Conservation (phyloP, 1,140 invertebrate species). For the Bilobella aurantiaca region DNA sequence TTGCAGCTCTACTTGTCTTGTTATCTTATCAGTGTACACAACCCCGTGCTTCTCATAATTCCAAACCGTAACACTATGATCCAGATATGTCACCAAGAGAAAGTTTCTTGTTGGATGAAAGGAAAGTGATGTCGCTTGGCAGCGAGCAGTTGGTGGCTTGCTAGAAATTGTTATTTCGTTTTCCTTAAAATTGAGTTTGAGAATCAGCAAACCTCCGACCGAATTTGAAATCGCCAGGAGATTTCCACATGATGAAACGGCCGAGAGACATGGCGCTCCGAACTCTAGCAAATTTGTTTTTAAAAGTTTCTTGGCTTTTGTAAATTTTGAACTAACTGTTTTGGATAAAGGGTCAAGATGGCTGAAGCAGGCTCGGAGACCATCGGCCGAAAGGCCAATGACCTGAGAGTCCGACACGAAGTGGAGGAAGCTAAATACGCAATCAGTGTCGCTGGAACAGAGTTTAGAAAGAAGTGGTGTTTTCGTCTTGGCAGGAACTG, state of each 20-base stretch:
- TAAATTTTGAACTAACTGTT: too few species aligned
- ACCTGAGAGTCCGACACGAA: slow-evolving; percentile 13
- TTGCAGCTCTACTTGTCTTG: slow-evolving; percentile 16
- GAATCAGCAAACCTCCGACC: background rate
- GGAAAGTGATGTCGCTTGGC: slow-evolving; percentile 6
- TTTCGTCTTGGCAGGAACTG: background rate
- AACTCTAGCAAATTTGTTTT: background rate
- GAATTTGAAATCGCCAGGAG: slow-evolving; percentile 1
- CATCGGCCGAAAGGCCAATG: slow-evolving; percentile 16
- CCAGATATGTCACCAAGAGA: slow-evolving; percentile 23
- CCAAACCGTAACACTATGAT: slow-evolving; percentile 21
- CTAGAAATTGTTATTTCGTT: background rate
- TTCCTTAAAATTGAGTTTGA: background rate
- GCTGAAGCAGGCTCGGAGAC: background rate
- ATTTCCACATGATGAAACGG: slow-evolving; percentile 1
- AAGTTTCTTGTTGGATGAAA: slow-evolving; percentile 21
- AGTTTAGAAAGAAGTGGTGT: background rate
- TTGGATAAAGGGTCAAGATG: background rate
- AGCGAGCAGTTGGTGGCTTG: slow-evolving; percentile 12
- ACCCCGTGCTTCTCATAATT: slow-evolving; percentile 17
- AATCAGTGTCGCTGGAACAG: background rate
- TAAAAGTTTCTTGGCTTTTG: background rate
- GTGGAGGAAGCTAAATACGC: background rate
- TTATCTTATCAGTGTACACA: slow-evolving; percentile 1
- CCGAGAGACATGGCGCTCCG: slow-evolving; percentile 6